Evolutionary conservation across 35 echinoderm and acorn worm genomes (phyloP).

Genomic region (Holothuria glaberrima): DNA sequence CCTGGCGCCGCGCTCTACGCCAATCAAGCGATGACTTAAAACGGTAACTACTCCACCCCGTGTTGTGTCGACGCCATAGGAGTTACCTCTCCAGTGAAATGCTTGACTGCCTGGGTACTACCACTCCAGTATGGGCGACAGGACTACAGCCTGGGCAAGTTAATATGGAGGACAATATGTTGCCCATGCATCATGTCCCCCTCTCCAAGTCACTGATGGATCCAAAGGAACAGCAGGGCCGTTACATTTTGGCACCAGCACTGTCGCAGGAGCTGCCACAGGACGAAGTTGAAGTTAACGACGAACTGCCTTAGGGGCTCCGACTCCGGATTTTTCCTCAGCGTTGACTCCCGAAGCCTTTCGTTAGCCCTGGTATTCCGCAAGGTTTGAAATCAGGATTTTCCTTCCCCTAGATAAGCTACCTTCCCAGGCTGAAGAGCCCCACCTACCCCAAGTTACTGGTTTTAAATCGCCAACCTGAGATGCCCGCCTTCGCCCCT

Average conservation of each 20-base stretch:
- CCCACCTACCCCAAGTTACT: too few species aligned
- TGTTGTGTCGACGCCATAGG: conserved; percentile 33
- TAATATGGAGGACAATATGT: conserved; percentile 5
- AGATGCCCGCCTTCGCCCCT: too few species aligned
- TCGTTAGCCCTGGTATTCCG: background rate
- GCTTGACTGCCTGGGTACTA: too few species aligned
- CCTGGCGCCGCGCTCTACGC: conserved; percentile 31
- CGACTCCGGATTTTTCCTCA: too few species aligned
- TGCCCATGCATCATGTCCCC: conserved; percentile 8
- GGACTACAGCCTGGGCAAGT: conserved; percentile 25
- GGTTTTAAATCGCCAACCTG: too few species aligned
- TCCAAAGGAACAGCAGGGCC: conserved; percentile 32
- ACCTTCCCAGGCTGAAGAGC: too few species aligned
- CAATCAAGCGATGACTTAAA: conserved; percentile 52
- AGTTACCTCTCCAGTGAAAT: conserved; percentile 58
- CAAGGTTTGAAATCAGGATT: conserved; percentile 56
- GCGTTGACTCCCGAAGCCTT: conserved; percentile 58
- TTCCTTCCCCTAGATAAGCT: too few species aligned
- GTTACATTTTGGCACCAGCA: conserved; percentile 3
- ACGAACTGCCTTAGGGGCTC: conserved; percentile 22
- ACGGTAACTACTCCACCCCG: conserved; percentile 51
- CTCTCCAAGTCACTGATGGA: conserved; percentile 30
- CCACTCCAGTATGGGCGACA: background rate
- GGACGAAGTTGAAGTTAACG: background rate
- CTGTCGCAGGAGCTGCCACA: conserved; percentile 20